phyloP scores from a whole-genome alignment of 2,113 vertebrate genomes.

The Chaetura pelagica region DNA sequence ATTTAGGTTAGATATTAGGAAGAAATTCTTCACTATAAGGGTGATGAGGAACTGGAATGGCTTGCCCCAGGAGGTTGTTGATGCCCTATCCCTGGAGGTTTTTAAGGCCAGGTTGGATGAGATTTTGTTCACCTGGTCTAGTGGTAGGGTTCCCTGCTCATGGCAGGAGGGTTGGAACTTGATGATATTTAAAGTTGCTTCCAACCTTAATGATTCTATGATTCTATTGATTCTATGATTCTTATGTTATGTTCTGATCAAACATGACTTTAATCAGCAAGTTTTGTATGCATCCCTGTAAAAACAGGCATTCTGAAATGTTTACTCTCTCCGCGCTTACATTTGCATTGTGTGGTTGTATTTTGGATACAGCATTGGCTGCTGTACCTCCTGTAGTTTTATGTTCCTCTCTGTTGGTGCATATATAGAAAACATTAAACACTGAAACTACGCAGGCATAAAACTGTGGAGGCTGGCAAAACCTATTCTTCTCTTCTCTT shows the following conservation, averaged over 20 bases:
- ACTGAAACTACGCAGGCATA: neutral
- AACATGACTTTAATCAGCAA: neutral
- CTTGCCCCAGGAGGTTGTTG: too few species aligned
- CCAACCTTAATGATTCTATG: too few species aligned
- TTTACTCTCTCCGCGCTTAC: neutral
- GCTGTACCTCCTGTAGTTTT: rapidly evolving
- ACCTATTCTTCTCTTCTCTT: neutral
- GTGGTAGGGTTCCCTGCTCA: too few species aligned
- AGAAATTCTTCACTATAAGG: too few species aligned
- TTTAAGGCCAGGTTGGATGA: too few species aligned
- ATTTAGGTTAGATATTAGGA: too few species aligned
- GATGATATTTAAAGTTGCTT: too few species aligned
- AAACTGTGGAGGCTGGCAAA: neutral
- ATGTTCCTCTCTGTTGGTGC: neutral
- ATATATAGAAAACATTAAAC: neutral
- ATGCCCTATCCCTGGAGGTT: too few species aligned
- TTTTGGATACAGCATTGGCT: neutral
- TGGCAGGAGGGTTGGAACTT: too few species aligned
- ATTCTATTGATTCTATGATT: too few species aligned
- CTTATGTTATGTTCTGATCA: neutral
- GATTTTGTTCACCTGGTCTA: too few species aligned
- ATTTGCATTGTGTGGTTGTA: neutral
- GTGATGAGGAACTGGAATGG: too few species aligned
- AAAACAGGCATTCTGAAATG: neutral
- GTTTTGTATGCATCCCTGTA: neutral